Evolutionary conservation across 2,113 vertebrate genomes (phyloP).

Genomic region (Sorex fumeus): DNA sequence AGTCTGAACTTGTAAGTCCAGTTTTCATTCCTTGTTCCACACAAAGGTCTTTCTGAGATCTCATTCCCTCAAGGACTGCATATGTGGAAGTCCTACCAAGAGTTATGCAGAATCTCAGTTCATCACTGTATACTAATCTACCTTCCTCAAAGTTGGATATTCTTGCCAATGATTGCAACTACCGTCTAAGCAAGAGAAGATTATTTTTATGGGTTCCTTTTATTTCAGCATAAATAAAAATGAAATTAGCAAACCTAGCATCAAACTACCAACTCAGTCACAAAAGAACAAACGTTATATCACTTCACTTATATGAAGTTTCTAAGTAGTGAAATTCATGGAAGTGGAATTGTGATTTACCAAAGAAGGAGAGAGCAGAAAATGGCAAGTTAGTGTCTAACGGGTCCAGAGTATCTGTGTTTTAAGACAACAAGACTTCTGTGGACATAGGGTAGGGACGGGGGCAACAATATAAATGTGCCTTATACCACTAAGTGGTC

Average conservation of each 20-base stretch:
- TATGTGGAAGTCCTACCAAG: background rate
- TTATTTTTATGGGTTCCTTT: background rate
- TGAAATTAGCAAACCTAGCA: conserved; percentile 23
- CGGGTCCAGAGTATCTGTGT: background rate
- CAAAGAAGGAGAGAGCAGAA: background rate
- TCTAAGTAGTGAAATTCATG: background rate
- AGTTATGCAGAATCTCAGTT: background rate
- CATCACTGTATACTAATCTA: background rate
- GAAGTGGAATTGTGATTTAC: background rate
- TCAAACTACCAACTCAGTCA: background rate
- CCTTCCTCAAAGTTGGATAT: conserved; percentile 6
- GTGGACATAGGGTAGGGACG: too few relatives aligned
- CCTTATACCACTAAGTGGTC: background rate
- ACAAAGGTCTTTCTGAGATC: background rate
- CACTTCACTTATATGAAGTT: background rate
- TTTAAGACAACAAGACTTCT: background rate
- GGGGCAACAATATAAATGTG: background rate
- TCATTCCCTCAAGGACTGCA: background rate
- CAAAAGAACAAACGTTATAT: background rate
- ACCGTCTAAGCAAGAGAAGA: conserved; percentile 17
- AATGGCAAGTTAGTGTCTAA: background rate
- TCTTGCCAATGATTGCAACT: background rate
- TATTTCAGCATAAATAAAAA: background rate
- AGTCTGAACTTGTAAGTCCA: background rate
- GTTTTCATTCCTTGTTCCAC: background rate